Evolutionary conservation across 1,140 invertebrate species (phyloP), one percentile per base, ranked within the genome.

Genomic region (Frieseomelitta varia): DNA sequence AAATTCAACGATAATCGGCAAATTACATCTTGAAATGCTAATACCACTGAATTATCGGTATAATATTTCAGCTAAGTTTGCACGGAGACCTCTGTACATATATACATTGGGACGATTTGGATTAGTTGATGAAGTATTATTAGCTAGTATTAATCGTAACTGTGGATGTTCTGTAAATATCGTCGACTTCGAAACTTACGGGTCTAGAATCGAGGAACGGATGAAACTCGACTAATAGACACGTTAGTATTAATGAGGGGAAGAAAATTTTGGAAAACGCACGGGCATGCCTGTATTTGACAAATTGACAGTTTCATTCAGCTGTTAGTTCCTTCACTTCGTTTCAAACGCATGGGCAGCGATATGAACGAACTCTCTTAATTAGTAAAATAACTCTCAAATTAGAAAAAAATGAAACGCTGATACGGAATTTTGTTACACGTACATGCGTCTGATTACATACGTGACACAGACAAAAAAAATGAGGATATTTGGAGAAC

Each of bases 111-210:
- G 12, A 30, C 21, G 12, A 69, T 51, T 24, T n/a, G 11, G 12
- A 21, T 72, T 72, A 72, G 47, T 17, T 0, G 24, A 72, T 21
- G 8, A 73, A 21, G 10, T 8, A 21, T 55, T 30, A 51, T 47
- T 72, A 72, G 71, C n/a, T 72, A 51, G n/a, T 53, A n/a, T 73
- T 47, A 73, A 73, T 55, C 17, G 72, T 73, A 30, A 73, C 21
- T 55, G 27, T 17, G n/a, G 12, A 51, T 71, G 30, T n/a, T 73
- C 71, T 58, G 21, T 34, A 24, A 74, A n/a, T 56, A 73, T 73
- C 51, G 51, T 27, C 53, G 27, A 47, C 4, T 72, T 72, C 24
- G 39, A 51, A 3, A 8, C 14, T 21, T 19, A 19, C 8, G 27
- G 2, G 1, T 21, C 0, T 6, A n/a, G 24, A 4, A 71, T 17